phyloP scores from a whole-genome alignment of 92 coral and sea anemone species.

The Bergia sp. region DNA sequence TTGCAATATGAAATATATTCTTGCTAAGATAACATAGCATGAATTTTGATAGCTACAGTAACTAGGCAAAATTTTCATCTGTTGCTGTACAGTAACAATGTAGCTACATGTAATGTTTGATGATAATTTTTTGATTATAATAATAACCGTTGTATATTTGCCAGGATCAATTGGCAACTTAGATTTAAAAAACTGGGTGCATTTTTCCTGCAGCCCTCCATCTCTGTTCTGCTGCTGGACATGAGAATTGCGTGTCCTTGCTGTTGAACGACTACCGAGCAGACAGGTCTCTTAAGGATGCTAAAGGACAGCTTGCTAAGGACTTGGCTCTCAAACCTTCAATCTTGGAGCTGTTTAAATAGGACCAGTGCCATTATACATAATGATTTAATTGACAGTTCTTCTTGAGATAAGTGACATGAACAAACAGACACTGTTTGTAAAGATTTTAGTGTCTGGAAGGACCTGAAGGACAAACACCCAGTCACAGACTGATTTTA shows the following conservation, averaged over 20 bases:
- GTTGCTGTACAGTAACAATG: no score
- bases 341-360: slow-evolving; percentile 53
- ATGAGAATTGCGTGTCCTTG: slow-evolving; percentile 65
- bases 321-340: slow-evolving; percentile 80
- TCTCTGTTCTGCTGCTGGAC: slow-evolving; percentile 91
- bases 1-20: no score
- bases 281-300: slow-evolving; percentile 69
- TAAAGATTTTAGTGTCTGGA: slow-evolving; percentile 15
- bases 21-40: no score
- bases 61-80: no score
- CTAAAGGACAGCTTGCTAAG: slow-evolving; percentile 69
- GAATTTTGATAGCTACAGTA: no score
- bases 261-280: slow-evolving; percentile 63
- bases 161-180: neutral
- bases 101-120: no score
- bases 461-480: slow-evolving; percentile 2
- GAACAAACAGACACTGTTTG: slow-evolving; percentile 1
- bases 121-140: no score
- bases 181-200: neutral
- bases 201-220: slow-evolving; percentile 79
- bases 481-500: neutral
- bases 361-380: slow-evolving; percentile 5
- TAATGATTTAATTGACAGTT: slow-evolving; percentile 33
- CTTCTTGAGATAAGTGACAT: slow-evolving; percentile 12
- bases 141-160: no score